Conservation (phyloP, 2,113 vertebrate species). For the Tetraodon nigroviridis region DNA sequence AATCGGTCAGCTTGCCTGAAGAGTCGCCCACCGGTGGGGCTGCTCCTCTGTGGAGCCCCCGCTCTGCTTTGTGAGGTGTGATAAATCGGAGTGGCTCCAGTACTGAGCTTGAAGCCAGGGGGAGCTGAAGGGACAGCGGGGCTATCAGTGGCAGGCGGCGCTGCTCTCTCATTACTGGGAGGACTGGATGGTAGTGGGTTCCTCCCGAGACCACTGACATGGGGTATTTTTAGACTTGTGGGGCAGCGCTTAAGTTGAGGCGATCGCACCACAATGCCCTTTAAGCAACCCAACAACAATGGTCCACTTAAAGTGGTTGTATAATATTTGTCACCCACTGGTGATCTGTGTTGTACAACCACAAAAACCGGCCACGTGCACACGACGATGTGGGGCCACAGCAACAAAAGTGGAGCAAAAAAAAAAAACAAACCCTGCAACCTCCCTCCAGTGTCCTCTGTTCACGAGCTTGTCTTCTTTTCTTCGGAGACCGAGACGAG, state of each 20-base stretch:
- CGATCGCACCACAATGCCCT: conserved; percentile 63
- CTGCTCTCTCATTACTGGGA: conserved; percentile 75
- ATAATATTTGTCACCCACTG: conserved; percentile 9
- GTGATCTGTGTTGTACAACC: no score
- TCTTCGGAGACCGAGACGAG: conserved; percentile 49
- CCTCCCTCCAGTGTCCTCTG: conserved; percentile 2
- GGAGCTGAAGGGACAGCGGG: conserved; percentile 64
- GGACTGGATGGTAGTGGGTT: conserved; percentile 62
- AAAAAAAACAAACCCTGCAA: conserved; percentile 10
- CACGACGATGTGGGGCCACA: conserved; percentile 14
- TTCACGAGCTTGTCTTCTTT: neutral
- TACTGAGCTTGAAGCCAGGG: conserved; percentile 64
- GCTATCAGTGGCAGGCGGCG: conserved; percentile 66
- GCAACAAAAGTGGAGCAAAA: conserved; percentile 5
- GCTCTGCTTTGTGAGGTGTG: conserved; percentile 71
- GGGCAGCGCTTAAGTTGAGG: conserved; percentile 63
- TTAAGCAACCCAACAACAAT: conserved; percentile 44
- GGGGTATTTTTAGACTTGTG: conserved; percentile 74
- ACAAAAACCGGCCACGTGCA: neutral
- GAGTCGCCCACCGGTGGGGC: conserved; percentile 45
- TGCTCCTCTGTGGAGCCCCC: conserved; percentile 54
- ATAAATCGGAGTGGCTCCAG: conserved; percentile 72
- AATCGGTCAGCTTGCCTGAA: conserved; percentile 57
- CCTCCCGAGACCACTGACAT: conserved; percentile 68
- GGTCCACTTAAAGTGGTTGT: conserved; percentile 36